Percentiles rank a stretch among this genome's conserved stretches.
Evolutionary conservation across 2,797 vertebrate species (phyloP).

Genomic region (Sebastes umbrosus): DNA sequence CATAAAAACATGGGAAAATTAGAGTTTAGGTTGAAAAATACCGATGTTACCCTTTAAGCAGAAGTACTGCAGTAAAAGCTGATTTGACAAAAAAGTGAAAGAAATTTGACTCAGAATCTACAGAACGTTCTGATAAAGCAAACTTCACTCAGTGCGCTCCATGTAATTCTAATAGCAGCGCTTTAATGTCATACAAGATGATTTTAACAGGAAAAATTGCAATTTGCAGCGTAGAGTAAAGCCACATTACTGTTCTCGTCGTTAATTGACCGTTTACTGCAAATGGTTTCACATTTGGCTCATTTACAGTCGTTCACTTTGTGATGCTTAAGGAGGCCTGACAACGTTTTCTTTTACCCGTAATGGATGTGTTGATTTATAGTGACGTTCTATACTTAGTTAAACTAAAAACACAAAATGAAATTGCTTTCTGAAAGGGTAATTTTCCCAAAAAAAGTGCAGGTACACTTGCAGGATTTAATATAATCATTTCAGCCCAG

Average conservation of each 20-base stretch:
- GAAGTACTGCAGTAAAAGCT: neutral
- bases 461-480: neutral
- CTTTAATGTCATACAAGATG: slow-evolving; percentile 3
- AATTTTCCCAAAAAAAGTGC: neutral
- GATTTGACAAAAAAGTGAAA: neutral
- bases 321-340: slow-evolving; percentile 40
- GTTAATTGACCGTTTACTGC: slow-evolving; percentile 55
- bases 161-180: neutral
- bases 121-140: neutral
- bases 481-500: neutral
- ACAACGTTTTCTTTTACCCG: neutral
- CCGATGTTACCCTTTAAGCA: neutral
- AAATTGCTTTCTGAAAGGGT: neutral
- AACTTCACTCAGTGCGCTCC: neutral
- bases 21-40: no score
- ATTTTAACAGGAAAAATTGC: slow-evolving; percentile 29
- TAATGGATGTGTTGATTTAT: slow-evolving; percentile 22
- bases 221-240: slow-evolving; percentile 27
- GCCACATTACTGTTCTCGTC: slow-evolving; percentile 21
- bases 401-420: neutral
- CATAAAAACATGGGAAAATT: no score
- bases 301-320: slow-evolving; percentile 49
- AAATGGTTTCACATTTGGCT: slow-evolving; percentile 57
- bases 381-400: neutral
- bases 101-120: neutral